Evolutionary conservation across 2,888 invertebrate genomes (phyloP), one percentile per base, ranked within the genome.

Genomic region (Laspeyria flexula): DNA sequence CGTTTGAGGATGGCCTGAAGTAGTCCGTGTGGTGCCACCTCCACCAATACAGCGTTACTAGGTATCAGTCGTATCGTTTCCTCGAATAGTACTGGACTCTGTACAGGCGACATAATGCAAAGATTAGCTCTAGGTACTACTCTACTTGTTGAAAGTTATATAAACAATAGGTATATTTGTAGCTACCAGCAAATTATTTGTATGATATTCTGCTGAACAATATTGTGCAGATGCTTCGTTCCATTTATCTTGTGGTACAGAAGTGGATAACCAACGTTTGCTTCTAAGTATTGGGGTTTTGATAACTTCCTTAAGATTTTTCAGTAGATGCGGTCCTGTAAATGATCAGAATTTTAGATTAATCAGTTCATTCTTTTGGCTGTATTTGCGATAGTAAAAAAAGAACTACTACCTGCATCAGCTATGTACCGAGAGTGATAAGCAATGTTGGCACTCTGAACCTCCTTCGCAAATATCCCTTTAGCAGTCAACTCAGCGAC

Each of bases 371-470:
- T n/a, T n/a, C n/a, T n/a, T n/a, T n/a, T n/a, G n/a, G n/a, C n/a
- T n/a, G n/a, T n/a, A n/a, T n/a, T n/a, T n/a, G n/a, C n/a, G n/a
- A n/a, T n/a, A n/a, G n/a, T n/a, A n/a, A n/a, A n/a, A n/a, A n/a
- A n/a, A n/a, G n/a, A n/a, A n/a, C n/a, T n/a, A n/a, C 60, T 65
- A 75, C 85, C 94, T 34, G 94, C 94, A 30, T 93, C 88, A 0
- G 93, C 92, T 68, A 97, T 96, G 67, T 96, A 96, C 27, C 94
- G 93, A 48, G 96, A 96, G 79, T 98, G 97, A 76, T 97, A 98
- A 0, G 97, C 96, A 56, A 97, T 96, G 68, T 96, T 96, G 12
- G 96, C 94, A 52, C 96, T 96, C n/a, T 77, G 75, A 0, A 82
- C 82, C 58, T 77, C 77, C 40, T 73, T 79, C 0, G 79, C 80